Evolutionary conservation across 23 tunicate species (phyloP).

Genomic region (Clavelina lepadiformis): DNA sequence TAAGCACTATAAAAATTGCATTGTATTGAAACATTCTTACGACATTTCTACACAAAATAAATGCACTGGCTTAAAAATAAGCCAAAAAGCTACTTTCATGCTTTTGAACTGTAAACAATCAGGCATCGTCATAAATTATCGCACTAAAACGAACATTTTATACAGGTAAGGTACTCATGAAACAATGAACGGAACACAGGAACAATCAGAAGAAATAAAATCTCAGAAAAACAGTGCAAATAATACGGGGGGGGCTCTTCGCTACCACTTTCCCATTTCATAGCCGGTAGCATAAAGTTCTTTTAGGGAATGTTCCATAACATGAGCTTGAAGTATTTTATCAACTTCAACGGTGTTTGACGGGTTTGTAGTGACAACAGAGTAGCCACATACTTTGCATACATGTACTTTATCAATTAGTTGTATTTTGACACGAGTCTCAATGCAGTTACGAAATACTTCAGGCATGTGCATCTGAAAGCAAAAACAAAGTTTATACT

Average conservation of each 20-base stretch:
- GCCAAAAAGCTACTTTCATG: background rate
- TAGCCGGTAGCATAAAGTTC: conserved; percentile 31
- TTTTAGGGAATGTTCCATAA: conserved; percentile 76
- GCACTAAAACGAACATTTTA: background rate
- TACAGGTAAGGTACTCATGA: background rate
- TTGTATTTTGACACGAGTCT: conserved; percentile 38
- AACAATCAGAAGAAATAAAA: background rate
- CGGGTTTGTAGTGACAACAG: conserved; percentile 6
- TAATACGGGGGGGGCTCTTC: background rate
- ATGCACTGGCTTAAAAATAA: background rate
- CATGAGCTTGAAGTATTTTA: conserved; percentile 35
- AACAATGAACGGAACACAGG: background rate
- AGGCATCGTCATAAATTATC: background rate
- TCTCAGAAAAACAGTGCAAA: background rate
- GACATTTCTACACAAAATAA: no score
- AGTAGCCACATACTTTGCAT: conserved; percentile 76
- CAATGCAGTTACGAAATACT: conserved; percentile 52
- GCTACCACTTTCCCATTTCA: background rate
- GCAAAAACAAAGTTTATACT: background rate
- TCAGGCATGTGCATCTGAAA: conserved; percentile 47
- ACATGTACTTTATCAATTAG: conserved; percentile 40
- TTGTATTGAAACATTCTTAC: no score
- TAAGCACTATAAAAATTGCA: no score
- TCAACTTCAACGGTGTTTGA: conserved; percentile 2
- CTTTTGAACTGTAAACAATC: background rate